Percentiles rank a stretch among this genome's conserved stretches.
These are phyloP conservation scores for Eilema depressum DNA, from an alignment of 2,888 invertebrate genomes.

Conservation along the genomic window DNA sequence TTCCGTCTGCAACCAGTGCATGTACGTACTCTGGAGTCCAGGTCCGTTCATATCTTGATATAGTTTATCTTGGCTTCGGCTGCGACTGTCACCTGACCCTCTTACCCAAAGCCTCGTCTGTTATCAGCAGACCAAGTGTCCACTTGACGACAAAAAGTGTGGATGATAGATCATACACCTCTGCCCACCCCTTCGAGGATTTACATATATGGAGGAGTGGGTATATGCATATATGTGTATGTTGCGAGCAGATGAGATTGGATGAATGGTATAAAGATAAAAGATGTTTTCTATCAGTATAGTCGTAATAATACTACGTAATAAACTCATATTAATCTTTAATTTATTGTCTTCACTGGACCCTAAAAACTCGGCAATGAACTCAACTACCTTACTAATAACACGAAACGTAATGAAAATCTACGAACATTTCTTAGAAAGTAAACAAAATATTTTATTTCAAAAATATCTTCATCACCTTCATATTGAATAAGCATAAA, in stretches of 20 bases:
- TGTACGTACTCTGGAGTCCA: neutral
- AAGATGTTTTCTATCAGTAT: neutral
- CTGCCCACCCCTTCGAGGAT: no score
- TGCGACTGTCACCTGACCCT: neutral
- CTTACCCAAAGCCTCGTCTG: neutral
- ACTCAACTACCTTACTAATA: neutral
- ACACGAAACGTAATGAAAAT: neutral
- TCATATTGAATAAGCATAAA: slow-evolving; percentile 13
- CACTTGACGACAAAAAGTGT: no score
- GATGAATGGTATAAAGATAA: neutral
- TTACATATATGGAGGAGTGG: no score
- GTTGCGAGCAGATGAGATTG: neutral
- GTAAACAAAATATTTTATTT: neutral
- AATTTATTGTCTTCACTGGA: neutral
- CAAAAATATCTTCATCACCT: neutral
- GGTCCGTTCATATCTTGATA: neutral
- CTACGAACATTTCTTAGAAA: neutral
- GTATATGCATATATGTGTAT: no score
- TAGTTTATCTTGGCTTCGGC: neutral
- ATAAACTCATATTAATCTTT: neutral
- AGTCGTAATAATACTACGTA: neutral
- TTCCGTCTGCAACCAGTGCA: no score
- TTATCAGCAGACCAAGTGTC: neutral
- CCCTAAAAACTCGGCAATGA: neutral
- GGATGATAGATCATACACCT: no score